Evolutionary conservation across 2,113 vertebrate genomes (phyloP).

Genomic region (Pyxicephalus adspersus): DNA sequence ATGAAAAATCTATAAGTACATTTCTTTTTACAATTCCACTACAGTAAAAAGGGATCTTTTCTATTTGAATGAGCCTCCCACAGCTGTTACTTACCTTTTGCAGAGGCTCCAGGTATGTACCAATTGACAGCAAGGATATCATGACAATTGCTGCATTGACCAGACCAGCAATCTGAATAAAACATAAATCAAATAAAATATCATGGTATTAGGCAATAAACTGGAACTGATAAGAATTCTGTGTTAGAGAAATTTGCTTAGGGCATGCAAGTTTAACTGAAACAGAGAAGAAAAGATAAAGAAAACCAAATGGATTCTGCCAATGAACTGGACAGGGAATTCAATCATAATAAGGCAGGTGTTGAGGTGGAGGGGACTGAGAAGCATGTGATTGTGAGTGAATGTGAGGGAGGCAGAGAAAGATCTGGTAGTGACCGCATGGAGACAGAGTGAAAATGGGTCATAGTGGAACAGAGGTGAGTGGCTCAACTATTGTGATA

Average conservation of each 20-base stretch:
- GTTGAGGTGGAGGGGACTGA: background rate
- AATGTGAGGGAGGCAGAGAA: background rate
- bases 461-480: background rate
- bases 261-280: background rate
- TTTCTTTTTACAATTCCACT: background rate
- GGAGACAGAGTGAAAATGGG: background rate
- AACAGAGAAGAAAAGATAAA: background rate
- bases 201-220: background rate
- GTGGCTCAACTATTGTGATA: background rate
- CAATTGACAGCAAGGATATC: constrained; percentile 81
- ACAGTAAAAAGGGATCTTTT: background rate
- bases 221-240: background rate
- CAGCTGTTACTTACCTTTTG: constrained; percentile 76
- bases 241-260: background rate
- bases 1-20: too few species aligned
- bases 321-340: background rate
- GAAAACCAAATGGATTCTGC: background rate
- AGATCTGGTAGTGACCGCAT: background rate
- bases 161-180: constrained; percentile 78
- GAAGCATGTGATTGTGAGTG: background rate
- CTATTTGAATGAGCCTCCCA: background rate
- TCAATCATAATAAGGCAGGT: too few species aligned
- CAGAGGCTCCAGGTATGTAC: constrained; percentile 82
- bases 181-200: background rate
- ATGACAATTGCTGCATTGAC: constrained; percentile 81